phyloP scores from a whole-genome alignment of 2,888 invertebrate species.

The Loripinus fragilis region DNA sequence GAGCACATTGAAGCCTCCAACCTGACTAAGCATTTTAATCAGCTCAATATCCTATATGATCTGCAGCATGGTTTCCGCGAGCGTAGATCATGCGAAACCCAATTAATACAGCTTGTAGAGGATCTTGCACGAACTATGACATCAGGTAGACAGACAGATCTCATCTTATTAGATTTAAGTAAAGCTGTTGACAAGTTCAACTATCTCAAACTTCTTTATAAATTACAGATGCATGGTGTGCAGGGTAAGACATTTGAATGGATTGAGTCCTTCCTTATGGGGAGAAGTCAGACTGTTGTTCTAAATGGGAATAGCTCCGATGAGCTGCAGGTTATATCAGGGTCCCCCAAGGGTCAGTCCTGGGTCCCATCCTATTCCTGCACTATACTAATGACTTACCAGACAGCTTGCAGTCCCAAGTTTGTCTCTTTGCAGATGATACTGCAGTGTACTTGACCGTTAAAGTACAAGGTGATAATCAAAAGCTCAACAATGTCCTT shows the following conservation, averaged over 20 bases:
- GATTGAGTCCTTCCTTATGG: conserved; percentile 26
- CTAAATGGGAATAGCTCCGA: conserved; percentile 21
- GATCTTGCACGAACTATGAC: conserved; percentile 27
- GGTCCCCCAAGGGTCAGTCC: conserved; percentile 35
- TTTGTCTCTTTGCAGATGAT: conserved; percentile 31
- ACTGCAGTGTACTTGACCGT: conserved; percentile 24
- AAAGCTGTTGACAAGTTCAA: conserved; percentile 36
- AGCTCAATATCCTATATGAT: conserved; percentile 27
- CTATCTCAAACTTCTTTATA: conserved; percentile 30
- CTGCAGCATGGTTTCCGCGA: conserved; percentile 32
- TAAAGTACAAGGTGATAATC: not conserved
- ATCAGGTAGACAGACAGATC: conserved; percentile 32
- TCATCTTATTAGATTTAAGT: conserved; percentile 36
- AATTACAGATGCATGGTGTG: conserved; percentile 24
- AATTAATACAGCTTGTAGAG: conserved; percentile 18
- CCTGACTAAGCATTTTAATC: conserved; percentile 22
- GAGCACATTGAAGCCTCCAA: conserved; percentile 32
- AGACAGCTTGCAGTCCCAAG: conserved; percentile 16
- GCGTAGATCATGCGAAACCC: conserved; percentile 32
- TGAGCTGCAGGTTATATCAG: conserved; percentile 25
- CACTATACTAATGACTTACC: not conserved
- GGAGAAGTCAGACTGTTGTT: conserved; percentile 22
- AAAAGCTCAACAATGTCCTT: conserved; percentile 17
- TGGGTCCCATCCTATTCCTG: conserved; percentile 26
- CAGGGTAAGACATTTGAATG: conserved; percentile 12